Percentiles rank a stretch among this genome's conserved stretches.
phyloP scores from a whole-genome alignment of 2,113 vertebrate species.

The Monarcha castaneiventris region DNA sequence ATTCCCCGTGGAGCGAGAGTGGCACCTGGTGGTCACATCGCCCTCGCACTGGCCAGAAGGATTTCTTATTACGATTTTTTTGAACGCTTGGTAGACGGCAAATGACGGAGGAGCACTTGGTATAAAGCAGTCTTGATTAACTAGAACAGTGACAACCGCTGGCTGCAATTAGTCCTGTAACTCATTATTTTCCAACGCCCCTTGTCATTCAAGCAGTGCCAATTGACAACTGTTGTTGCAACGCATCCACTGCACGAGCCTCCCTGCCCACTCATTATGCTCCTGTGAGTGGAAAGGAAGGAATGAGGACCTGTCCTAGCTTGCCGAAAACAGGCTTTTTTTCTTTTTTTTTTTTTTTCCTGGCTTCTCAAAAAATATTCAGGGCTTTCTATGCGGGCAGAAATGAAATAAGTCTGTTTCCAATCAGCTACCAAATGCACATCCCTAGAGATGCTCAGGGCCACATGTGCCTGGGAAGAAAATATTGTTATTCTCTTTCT shows the following conservation, averaged over 20 bases:
- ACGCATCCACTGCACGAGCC: not conserved
- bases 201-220: not conserved
- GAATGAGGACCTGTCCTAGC: not conserved
- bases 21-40: constrained; percentile 40
- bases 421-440: not conserved
- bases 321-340: not conserved
- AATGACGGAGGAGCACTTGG: not conserved
- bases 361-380: not conserved
- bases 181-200: not conserved
- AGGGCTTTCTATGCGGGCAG: not conserved
- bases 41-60: not conserved
- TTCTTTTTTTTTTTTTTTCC: not conserved
- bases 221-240: not conserved
- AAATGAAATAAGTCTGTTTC: not conserved
- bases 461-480: not conserved
- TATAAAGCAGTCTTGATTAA: not conserved
- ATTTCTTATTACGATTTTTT: not conserved
- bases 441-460: not conserved
- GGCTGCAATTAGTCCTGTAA: not conserved
- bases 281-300: not conserved
- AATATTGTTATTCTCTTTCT: not conserved
- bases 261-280: not conserved
- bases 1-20: constrained; percentile 42
- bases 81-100: not conserved
- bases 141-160: not conserved